Evolutionary conservation across 2,113 vertebrate species (phyloP), one percentile per base, ranked within the genome.

Genomic region (Thymallus thymallus): DNA sequence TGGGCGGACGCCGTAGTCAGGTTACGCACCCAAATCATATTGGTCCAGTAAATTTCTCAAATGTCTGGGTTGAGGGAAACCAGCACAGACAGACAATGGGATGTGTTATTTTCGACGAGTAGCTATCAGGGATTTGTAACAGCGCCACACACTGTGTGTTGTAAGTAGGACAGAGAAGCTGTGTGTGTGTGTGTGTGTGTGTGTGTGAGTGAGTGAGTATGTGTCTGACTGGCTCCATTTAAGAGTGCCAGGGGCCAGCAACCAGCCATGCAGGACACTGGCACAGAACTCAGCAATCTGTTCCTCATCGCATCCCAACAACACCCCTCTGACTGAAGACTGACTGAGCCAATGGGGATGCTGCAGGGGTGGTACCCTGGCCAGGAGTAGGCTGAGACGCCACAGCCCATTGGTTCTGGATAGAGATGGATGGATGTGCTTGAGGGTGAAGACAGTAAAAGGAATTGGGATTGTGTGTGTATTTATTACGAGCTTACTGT

Each of bases 251-350:
- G 45, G 45, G 45, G 45, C 45, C 13, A 46, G 45, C 45, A 6
- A 46, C 13, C 6, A 46, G 45, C 45, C 45, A 46, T 46, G 45
- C 45, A 46, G 45, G 6, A 46, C 45, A 55, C 64, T 32, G 77
- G 88, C 87, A 88, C 65, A 74, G 60, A 80, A 75, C 80, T 85
- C 81, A 72, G 84, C 81, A 79, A 78, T 73, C 73, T 75, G 78
- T 80, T 85, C 73, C 73, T 67, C 69, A 75, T 75, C 75, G 74
- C 79, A 26, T 26, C 26, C 26, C 26, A 26, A 26, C 26, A 26
- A 26, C 26, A 26, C 26, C 26, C 26, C 26, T 26, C 26, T 26
- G 26, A 26, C 26, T 26, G 26, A 26, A 26, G 26, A 23, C 73
- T 76, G 71, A 77, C 71, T 72, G 48, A 22, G 75, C 76, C 86